Evolutionary conservation across 30 jellyfish, hydroid and myxozoan genomes (phyloP).

Genomic region (Chironex yamaguchii): DNA sequence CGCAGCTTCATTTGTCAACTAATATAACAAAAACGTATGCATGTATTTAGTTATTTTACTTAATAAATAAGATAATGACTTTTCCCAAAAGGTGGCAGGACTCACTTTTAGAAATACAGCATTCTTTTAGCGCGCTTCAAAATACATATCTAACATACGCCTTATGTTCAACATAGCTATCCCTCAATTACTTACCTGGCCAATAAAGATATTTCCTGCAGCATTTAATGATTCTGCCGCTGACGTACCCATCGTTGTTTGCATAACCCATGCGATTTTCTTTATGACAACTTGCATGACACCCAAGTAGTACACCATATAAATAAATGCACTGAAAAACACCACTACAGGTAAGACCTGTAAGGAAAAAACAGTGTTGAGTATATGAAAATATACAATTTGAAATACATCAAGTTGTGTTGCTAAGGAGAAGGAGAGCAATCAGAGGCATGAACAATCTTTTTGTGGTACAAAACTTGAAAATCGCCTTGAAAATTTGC

Average conservation of each 20-base stretch:
- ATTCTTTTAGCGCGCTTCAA: too few relatives aligned
- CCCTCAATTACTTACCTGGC: constrained; percentile 79
- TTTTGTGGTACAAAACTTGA: too few relatives aligned
- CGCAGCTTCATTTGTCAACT: too few relatives aligned
- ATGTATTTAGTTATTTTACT: too few relatives aligned
- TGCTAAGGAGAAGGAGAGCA: too few relatives aligned
- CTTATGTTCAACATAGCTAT: too few relatives aligned
- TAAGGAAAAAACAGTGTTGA: background rate
- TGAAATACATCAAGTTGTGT: too few relatives aligned
- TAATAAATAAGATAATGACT: too few relatives aligned
- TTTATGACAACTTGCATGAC: constrained; percentile 85
- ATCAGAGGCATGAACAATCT: too few relatives aligned
- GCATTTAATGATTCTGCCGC: constrained; percentile 98
- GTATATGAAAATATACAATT: too few relatives aligned
- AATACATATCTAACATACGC: background rate
- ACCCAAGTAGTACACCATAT: constrained; percentile 91
- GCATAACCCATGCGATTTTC: constrained; percentile 96
- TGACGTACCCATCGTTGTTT: constrained; percentile 91
- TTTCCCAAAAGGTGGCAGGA: background rate
- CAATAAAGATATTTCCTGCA: constrained; percentile 97
- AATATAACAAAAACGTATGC: background rate
- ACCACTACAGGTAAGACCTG: constrained; percentile 96
- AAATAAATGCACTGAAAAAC: constrained; percentile 95
- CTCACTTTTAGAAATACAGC: too few relatives aligned
- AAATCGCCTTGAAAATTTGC: too few relatives aligned